phyloP scores from a whole-genome alignment of 2,888 invertebrate species.

The Osmoderma eremita region DNA sequence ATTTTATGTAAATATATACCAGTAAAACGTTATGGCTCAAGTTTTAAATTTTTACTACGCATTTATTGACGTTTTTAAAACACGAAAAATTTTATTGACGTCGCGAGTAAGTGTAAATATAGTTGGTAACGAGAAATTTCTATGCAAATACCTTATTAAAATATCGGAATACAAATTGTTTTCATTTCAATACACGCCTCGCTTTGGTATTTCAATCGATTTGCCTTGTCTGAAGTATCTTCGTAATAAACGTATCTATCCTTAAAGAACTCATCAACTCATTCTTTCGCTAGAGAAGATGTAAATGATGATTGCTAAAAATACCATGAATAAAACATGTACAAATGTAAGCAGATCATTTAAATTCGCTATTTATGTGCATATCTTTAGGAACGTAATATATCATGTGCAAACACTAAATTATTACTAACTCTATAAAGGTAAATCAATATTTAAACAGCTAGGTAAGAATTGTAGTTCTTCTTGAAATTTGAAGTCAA shows the following conservation, averaged over 20 bases:
- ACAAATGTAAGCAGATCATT: constrained; percentile 17
- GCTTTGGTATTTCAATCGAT: constrained; percentile 33
- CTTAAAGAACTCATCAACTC: constrained; percentile 21
- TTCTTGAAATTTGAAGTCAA: too few relatives aligned
- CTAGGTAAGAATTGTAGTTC: too few relatives aligned
- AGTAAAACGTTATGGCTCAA: constrained; percentile 28
- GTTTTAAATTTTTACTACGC: constrained; percentile 42
- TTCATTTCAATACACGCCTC: constrained; percentile 17
- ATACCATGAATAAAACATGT: constrained; percentile 26
- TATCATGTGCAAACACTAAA: too few relatives aligned
- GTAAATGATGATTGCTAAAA: constrained; percentile 32
- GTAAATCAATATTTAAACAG: too few relatives aligned
- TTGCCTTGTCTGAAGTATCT: constrained; percentile 16
- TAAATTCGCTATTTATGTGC: constrained; percentile 1
- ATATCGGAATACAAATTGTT: constrained; percentile 34
- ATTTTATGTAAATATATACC: constrained; percentile 36
- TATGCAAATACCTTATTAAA: constrained; percentile 45
- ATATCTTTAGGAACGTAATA: neutral
- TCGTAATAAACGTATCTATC: neutral
- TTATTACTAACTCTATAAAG: too few relatives aligned
- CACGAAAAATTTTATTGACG: constrained; percentile 46
- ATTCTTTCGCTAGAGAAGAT: constrained; percentile 24
- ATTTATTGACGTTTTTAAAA: constrained; percentile 48
- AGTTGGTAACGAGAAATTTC: constrained; percentile 48
- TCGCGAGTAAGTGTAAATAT: constrained; percentile 45